phyloP scores from a whole-genome alignment of 2,113 vertebrate genomes.

The Clarias gariepinus region DNA sequence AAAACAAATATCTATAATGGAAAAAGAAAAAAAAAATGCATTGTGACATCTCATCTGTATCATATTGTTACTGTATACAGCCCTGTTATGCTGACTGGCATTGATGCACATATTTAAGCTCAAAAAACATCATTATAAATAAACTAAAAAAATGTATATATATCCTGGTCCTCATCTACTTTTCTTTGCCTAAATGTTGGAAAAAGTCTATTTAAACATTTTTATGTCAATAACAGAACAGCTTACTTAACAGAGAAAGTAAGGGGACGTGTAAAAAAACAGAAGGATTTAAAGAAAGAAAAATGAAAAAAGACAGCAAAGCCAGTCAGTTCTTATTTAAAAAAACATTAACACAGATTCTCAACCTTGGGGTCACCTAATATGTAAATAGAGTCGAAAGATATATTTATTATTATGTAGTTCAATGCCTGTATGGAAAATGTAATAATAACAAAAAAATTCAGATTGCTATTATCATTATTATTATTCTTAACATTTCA shows the following conservation, averaged over 20 bases:
- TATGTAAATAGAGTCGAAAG: not conserved
- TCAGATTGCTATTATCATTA: not conserved
- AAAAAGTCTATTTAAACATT: conserved; percentile 1
- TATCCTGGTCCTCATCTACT: not conserved
- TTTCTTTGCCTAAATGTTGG: not conserved
- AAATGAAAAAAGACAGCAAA: not conserved
- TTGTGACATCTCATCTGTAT: not conserved
- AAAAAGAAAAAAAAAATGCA: too few relatives aligned
- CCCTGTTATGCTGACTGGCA: not conserved
- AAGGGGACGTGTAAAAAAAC: not conserved
- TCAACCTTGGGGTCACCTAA: not conserved
- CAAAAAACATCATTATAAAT: not conserved
- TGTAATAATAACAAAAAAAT: not conserved
- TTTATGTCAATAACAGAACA: not conserved
- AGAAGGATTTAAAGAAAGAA: not conserved
- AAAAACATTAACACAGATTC: not conserved
- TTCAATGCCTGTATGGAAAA: not conserved
- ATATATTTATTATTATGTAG: not conserved
- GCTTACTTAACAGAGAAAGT: not conserved
- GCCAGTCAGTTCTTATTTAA: not conserved
- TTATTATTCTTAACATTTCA: not conserved
- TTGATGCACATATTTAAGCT: not conserved
- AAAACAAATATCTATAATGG: not conserved
- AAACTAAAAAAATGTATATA: not conserved
- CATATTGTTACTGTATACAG: too few relatives aligned